Base-by-base conservation (phyloP, 1,140 invertebrate species). In the Vanessa tameamea region DNA sequence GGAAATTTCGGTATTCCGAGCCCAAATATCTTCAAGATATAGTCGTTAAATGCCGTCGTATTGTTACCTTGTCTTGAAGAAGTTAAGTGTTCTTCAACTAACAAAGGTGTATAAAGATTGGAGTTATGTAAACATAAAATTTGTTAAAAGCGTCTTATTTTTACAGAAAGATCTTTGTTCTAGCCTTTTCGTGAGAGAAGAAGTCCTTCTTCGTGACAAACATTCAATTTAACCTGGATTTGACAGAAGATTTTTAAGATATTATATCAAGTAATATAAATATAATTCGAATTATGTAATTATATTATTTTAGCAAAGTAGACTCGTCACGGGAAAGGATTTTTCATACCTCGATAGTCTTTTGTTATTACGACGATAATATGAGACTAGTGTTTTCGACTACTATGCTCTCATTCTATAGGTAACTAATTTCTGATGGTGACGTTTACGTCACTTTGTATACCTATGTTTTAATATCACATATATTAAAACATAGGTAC, bases 71-170 rank as follows among this genome's bases (percentile, higher is more conserved):
- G 69, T 76, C 71, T 63, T 37, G 50, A 59, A 73, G 64, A 63
- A 50, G 51, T 37, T 31, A 74, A 69, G 59, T 16, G 61, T 55
- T 26, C 57, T 72, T 61, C 69, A 64, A 72, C 50, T 72, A 64
- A 76, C 69, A 76, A 76, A 72, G 59, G 59, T 70, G 71, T 72
- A 72, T 68, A 76, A 68, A 76, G 74, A 72, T 71, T 71, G 26
- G 47, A 50, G 64, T 71, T 72, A 72, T 76, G 69, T 64, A 76
- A 76, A 76, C 69, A 72, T 76, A 55, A 67, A 63, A 72, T 76
- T 68, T 72, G 65, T 68, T 55, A 68, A 70, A 72, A 69, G 67
- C 15, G 50, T 72, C 74, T 57, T 67, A 50, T 72, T 70, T 75
- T 72, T 69, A 61, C 20, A 71, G 69, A 47, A 59, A 66, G 16